Conservation (phyloP, 2,888 invertebrate species). For the Alsophila aescularia region DNA sequence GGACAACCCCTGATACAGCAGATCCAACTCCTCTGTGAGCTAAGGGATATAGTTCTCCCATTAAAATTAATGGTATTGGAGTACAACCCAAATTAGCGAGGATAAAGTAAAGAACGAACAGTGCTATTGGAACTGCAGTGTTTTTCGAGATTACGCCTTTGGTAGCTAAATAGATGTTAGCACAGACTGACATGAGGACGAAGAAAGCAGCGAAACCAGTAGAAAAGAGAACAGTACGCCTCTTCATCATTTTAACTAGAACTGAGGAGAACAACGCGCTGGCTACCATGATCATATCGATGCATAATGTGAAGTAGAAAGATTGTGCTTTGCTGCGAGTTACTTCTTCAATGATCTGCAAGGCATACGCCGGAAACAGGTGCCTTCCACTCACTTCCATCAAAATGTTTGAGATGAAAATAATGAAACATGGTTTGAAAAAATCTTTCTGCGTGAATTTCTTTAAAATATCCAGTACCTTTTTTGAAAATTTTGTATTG, state of each 20-base stretch:
- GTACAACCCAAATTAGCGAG: constrained; percentile 65
- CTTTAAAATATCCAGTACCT: constrained; percentile 38
- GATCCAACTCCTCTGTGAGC: constrained; percentile 39
- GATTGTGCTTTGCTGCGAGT: constrained; percentile 50
- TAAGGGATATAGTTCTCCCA: constrained; percentile 67
- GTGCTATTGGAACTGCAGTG: constrained; percentile 42
- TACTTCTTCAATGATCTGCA: constrained; percentile 59
- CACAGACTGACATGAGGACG: constrained; percentile 20
- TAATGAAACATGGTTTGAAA: constrained; percentile 46
- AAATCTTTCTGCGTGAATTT: constrained; percentile 61
- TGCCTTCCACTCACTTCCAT: constrained; percentile 62
- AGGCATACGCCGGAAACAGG: constrained; percentile 60
- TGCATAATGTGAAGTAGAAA: constrained; percentile 55
- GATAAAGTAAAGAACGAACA: constrained; percentile 54
- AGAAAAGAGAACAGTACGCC: constrained; percentile 57
- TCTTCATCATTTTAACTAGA: constrained; percentile 56
- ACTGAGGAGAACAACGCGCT: constrained; percentile 55
- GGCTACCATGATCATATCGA: constrained; percentile 57
- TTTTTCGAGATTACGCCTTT: constrained; percentile 42
- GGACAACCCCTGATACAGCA: constrained; percentile 21
- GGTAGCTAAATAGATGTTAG: constrained; percentile 39
- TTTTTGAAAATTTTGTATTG: constrained; percentile 23
- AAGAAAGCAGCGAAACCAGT: constrained; percentile 54
- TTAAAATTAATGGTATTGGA: constrained; percentile 60
- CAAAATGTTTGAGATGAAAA: constrained; percentile 38